These are phyloP conservation scores for Tympanoctomys barrerae DNA, from an alignment of 2,797 vertebrate species.

Conservation along the genomic window DNA sequence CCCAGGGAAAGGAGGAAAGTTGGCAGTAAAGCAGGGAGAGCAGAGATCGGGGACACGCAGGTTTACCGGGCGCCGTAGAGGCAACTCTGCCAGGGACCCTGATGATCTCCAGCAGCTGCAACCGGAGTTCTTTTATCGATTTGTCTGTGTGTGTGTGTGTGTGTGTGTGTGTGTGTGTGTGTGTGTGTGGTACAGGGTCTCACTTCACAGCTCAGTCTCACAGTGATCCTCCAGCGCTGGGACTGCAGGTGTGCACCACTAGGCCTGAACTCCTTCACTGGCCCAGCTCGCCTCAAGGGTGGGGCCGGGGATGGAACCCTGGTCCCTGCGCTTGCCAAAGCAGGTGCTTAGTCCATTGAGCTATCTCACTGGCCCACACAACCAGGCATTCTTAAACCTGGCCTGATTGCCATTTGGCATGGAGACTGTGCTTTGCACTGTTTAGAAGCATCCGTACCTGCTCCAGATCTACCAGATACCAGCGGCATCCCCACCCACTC, in stretches of 20 bases:
- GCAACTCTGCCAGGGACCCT: not conserved
- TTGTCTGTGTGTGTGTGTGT: too few species aligned
- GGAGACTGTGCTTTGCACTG: not conserved
- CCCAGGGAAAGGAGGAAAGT: not conserved
- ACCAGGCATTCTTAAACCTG: fast-evolving
- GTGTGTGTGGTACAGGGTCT: too few species aligned
- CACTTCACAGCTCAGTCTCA: too few species aligned
- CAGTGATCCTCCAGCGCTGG: too few species aligned
- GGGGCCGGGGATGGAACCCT: too few species aligned
- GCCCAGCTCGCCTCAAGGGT: too few species aligned
- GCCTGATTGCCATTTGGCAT: not conserved
- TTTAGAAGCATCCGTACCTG: not conserved
- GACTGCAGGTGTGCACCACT: too few species aligned
- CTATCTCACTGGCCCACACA: not conserved
- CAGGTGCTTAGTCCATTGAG: too few species aligned
- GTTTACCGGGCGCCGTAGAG: not conserved
- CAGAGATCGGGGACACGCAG: not conserved
- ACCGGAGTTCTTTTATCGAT: not conserved
- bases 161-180: too few species aligned
- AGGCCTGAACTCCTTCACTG: too few species aligned
- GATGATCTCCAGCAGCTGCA: not conserved
- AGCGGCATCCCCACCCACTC: fast-evolving
- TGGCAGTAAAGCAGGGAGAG: not conserved
- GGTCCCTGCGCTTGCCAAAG: too few species aligned
- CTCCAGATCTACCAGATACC: not conserved